Conservation (phyloP, 2,888 invertebrate species). For the Harpagoxenus sublaevis region DNA sequence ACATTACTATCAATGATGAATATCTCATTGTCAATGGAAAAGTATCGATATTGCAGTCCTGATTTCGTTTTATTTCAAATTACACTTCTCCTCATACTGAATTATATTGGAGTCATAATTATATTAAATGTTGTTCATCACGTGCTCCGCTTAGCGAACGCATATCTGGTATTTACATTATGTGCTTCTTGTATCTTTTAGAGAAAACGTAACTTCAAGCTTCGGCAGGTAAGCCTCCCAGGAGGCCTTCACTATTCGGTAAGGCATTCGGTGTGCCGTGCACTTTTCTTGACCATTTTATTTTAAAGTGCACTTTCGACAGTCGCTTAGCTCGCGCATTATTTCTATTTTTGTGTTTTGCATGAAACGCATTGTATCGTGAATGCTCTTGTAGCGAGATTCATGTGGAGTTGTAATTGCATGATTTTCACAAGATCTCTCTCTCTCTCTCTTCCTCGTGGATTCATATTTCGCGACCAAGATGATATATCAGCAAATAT, state of each 20-base stretch:
- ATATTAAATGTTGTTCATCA: slow-evolving; percentile 57
- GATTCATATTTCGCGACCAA: not conserved
- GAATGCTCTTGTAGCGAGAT: not conserved
- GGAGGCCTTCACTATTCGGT: slow-evolving; percentile 65
- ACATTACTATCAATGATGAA: not conserved
- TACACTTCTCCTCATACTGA: not conserved
- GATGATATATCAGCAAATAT: not conserved
- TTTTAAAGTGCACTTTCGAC: slow-evolving; percentile 24
- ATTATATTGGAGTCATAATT: slow-evolving; percentile 25
- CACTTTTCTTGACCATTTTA: slow-evolving; percentile 47
- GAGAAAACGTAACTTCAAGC: slow-evolving; percentile 81
- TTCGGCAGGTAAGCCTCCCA: slow-evolving; percentile 82
- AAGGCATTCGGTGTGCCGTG: slow-evolving; percentile 64
- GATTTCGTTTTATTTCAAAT: slow-evolving; percentile 2
- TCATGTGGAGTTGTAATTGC: not conserved
- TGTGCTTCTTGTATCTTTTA: slow-evolving; percentile 80
- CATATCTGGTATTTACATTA: slow-evolving; percentile 61
- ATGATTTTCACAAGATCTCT: not conserved
- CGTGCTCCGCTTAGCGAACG: slow-evolving; percentile 66
- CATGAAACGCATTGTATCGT: not conserved
- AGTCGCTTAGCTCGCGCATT: not conserved
- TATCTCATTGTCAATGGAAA: not conserved
- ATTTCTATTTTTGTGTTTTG: not conserved
- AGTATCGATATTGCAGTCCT: not conserved
- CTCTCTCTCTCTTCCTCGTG: too few species aligned